phyloP scores from a whole-genome alignment of 2,797 vertebrate genomes.

The Ctenopoma kingsleyae region DNA sequence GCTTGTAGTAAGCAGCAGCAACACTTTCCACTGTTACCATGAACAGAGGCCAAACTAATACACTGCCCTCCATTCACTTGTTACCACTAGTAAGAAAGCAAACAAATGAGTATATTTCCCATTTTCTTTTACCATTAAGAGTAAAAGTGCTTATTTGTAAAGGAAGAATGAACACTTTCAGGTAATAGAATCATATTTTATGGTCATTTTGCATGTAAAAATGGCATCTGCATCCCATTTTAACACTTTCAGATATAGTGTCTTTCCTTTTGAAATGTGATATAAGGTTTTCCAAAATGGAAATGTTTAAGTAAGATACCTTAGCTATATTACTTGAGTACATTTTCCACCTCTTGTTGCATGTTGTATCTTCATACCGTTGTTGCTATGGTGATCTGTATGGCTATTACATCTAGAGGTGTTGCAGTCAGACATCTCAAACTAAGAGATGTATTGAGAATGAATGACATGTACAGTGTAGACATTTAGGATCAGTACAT shows the following conservation, averaged over 20 bases:
- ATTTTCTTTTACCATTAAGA: no score
- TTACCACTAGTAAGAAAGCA: neutral
- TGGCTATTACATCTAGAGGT: constrained; percentile 3
- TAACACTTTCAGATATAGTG: neutral
- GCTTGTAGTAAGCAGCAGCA: neutral
- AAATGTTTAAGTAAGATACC: neutral
- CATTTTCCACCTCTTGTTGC: constrained; percentile 5
- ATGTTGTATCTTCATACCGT: constrained; percentile 22
- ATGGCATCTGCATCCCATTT: neutral
- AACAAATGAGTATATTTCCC: neutral
- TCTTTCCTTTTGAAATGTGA: neutral
- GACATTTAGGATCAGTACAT: constrained; percentile 20
- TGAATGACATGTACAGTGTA: constrained; percentile 23
- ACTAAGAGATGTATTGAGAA: constrained; percentile 22
- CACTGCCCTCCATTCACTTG: neutral
- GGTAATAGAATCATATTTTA: neutral
- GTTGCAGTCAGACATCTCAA: constrained; percentile 1
- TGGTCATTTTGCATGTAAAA: neutral
- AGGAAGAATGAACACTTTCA: neutral
- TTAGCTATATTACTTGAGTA: neutral
- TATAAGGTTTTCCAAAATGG: neutral
- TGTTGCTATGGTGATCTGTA: constrained; percentile 48
- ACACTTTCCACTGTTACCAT: neutral
- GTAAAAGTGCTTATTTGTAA: no score
- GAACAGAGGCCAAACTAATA: neutral